Evolutionary conservation across 1,140 invertebrate genomes (phyloP).

Genomic region (Pristionchus pacificus): DNA sequence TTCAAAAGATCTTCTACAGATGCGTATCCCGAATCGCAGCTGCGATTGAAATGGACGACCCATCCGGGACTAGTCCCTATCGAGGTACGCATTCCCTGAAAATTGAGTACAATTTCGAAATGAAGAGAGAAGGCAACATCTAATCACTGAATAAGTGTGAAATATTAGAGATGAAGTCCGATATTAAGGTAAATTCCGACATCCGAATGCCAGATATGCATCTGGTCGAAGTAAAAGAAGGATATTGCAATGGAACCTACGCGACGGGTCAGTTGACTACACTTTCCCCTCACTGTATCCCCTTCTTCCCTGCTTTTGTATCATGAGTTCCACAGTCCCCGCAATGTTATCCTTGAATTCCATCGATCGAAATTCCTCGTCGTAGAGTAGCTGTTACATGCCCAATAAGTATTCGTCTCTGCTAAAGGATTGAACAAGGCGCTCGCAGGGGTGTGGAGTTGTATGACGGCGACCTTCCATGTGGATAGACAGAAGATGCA

Average conservation of each 20-base stretch:
- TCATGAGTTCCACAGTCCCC: too few species aligned
- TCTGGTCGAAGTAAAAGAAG: slow-evolving; percentile 47
- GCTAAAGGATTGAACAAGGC: too few species aligned
- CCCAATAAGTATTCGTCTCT: too few species aligned
- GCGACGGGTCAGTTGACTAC: slow-evolving; percentile 44
- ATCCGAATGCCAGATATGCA: slow-evolving; percentile 56
- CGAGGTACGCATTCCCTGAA: slow-evolving; percentile 23
- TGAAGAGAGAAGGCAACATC: too few species aligned
- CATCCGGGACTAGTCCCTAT: slow-evolving; percentile 48
- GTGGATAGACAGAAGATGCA: slow-evolving; percentile 53
- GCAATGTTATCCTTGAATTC: too few species aligned
- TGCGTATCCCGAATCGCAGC: slow-evolving; percentile 53
- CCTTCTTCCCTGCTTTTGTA: too few species aligned
- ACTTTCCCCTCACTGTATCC: too few species aligned
- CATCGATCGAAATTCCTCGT: too few species aligned
- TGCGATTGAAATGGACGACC: slow-evolving; percentile 46
- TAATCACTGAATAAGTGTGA: not conserved
- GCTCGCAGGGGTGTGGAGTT: slow-evolving; percentile 51
- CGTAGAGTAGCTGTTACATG: too few species aligned
- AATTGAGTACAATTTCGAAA: too few species aligned
- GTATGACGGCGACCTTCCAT: slow-evolving; percentile 52
- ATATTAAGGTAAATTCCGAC: slow-evolving; percentile 40
- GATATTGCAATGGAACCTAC: slow-evolving; percentile 54
- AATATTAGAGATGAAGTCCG: not conserved
- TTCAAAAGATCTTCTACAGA: slow-evolving; percentile 33